Evolutionary conservation across 2,113 vertebrate genomes (phyloP).

Genomic region (Rhagologus leucostigma): DNA sequence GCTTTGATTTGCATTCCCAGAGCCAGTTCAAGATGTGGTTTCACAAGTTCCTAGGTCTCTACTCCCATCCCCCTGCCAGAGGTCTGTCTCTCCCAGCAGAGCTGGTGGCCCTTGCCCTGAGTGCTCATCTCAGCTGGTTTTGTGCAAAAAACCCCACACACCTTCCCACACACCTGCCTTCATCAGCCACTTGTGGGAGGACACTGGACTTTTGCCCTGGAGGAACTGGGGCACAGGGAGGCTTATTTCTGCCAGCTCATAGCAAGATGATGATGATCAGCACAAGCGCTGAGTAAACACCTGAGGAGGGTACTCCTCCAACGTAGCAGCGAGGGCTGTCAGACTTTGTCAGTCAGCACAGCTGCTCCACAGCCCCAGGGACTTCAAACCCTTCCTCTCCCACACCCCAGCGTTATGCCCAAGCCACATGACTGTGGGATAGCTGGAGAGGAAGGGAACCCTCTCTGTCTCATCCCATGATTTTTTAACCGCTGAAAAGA

Average conservation of each 20-base stretch:
- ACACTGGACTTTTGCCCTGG: neutral
- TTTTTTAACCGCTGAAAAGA: neutral
- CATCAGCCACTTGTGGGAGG: neutral
- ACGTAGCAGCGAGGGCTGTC: fast-evolving
- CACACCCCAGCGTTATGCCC: neutral
- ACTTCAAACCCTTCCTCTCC: neutral
- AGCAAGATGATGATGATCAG: neutral
- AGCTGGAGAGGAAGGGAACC: neutral
- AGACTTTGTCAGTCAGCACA: neutral
- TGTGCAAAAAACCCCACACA: neutral
- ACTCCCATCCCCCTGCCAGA: neutral
- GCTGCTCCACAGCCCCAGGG: neutral
- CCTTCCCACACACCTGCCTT: neutral
- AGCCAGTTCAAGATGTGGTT: neutral
- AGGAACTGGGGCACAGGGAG: neutral
- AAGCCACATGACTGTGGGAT: neutral
- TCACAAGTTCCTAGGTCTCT: neutral
- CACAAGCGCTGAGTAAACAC: neutral
- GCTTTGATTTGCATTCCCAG: neutral
- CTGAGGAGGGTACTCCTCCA: neutral
- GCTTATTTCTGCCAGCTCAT: neutral
- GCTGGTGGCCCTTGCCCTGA: neutral
- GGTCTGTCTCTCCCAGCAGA: neutral
- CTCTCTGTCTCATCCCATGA: neutral
- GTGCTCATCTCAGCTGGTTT: neutral